These are phyloP conservation scores for Saxidomus purpurata DNA, from an alignment of 1,140 invertebrate genomes.

Conservation along the genomic window DNA sequence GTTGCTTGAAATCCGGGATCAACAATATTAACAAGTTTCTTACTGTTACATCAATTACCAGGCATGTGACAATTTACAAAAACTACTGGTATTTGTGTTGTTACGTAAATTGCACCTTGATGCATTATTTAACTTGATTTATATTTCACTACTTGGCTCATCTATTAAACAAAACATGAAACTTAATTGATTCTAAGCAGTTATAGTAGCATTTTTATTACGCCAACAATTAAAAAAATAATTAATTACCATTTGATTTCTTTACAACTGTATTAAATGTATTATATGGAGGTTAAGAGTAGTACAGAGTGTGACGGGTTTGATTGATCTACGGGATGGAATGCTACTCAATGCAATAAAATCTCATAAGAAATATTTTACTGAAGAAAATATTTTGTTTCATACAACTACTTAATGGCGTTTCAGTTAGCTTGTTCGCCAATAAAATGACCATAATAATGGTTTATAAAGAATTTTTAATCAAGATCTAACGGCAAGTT, in stretches of 20 bases:
- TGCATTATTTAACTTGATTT: too few relatives aligned
- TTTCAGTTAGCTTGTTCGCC: neutral
- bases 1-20: too few relatives aligned
- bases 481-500: neutral
- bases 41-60: too few relatives aligned
- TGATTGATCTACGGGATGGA: neutral
- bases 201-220: neutral
- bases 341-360: neutral
- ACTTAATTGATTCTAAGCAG: neutral
- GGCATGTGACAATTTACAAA: too few relatives aligned
- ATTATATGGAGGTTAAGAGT: neutral
- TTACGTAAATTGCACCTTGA: too few relatives aligned
- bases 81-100: too few relatives aligned
- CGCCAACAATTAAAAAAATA: neutral
- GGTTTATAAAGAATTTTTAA: neutral
- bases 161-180: neutral
- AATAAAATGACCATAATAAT: conserved; percentile 6
- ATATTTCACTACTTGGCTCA: neutral
- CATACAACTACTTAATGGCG: neutral
- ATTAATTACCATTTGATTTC: neutral
- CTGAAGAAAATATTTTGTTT: neutral
- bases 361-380: neutral
- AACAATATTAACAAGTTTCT: too few relatives aligned
- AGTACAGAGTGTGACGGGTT: neutral
- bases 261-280: neutral